Base-by-base conservation (phyloP, 1,140 invertebrate species). In the Centruroides sculpturatus region DNA sequence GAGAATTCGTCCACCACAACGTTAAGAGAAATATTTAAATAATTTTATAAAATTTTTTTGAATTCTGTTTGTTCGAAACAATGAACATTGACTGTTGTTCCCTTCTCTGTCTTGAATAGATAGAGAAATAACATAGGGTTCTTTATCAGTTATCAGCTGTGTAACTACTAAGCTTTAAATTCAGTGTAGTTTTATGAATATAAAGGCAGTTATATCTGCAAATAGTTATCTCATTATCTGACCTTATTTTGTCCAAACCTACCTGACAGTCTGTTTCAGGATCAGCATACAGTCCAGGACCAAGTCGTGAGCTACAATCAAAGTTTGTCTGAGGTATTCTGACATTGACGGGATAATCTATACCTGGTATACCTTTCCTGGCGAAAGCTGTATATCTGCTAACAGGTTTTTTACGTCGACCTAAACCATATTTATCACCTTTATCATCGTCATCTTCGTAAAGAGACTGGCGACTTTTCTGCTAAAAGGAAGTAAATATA, bases 231-330 rank as follows among this genome's bases (percentile, higher is more conserved):
- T 41, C 5, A 6, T 1, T 6, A 41, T 41, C 41, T 41, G 41
- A 41, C 41, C 41, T 41, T 41, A 51, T 13, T 13, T n/a, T 10
- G 50, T 13, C 6, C 23, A 7, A 46, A 9, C 12, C 47, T 58
- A 92, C 89, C 87, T 92, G 92, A 74, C 90, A 93, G 47, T 87
- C 87, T n/a, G 92, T 78, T 74, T 86, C 86, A 66, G 88, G 85
- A 68, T 93, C 89, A 0, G 87, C 89, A 66, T 92, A 93, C 0
- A 92, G 74, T 56, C 90, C 89, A 6, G 88, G 87, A 67, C 89
- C 87, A 69, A 91, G 89, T 66, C 91, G 87, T 66, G 90, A 85
- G 1, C 86, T 86, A 70, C 90, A 93, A 57, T 86, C 83, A 73
- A 93, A 93, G 53, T 79, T 83, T 0, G 89, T 92, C n/a, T 86